Evolutionary conservation across 1,140 invertebrate species (phyloP).

Genomic region (Zophobas morio): DNA sequence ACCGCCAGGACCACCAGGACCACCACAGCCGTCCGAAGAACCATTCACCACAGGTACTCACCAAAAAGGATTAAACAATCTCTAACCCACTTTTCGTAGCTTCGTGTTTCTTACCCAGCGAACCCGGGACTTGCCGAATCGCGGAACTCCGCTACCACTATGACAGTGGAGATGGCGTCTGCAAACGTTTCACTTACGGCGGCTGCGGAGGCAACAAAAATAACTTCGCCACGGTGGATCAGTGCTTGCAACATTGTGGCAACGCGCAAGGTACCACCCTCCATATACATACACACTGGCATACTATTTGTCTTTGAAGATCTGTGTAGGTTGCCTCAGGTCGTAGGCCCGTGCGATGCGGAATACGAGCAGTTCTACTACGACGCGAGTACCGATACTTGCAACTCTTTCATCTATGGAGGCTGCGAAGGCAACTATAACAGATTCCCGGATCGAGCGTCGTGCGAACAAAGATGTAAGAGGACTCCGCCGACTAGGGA

Average conservation of each 20-base stretch:
- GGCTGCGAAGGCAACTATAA: conserved; percentile 94
- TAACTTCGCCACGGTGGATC: conserved; percentile 82
- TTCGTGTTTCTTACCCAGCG: conserved; percentile 78
- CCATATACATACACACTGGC: background rate
- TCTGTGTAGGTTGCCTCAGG: conserved; percentile 79
- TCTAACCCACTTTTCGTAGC: conserved; percentile 69
- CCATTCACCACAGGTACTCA: conserved; percentile 57
- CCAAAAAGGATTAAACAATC: background rate
- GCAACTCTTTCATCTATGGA: conserved; percentile 85
- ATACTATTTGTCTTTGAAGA: conserved; percentile 67
- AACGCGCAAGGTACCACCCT: conserved; percentile 75
- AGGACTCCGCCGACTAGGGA: conserved; percentile 13
- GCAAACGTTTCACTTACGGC: conserved; percentile 85
- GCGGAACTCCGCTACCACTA: conserved; percentile 82
- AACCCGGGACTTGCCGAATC: conserved; percentile 79
- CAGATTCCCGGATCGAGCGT: conserved; percentile 76
- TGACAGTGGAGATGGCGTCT: conserved; percentile 82
- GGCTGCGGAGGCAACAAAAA: conserved; percentile 92
- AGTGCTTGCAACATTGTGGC: conserved; percentile 85
- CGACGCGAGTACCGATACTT: conserved; percentile 76
- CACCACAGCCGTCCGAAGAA: conserved; percentile 35
- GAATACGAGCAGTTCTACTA: conserved; percentile 82
- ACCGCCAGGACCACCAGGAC: conserved; percentile 19
- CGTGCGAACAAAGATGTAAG: conserved; percentile 73
- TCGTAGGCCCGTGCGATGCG: conserved; percentile 81